A percentile compares a stretch with the other conserved stretches of the same genome.
These are phyloP conservation scores for Oenanthe oenanthe DNA, from an alignment of 2,113 vertebrate species.

Conservation along the genomic window DNA sequence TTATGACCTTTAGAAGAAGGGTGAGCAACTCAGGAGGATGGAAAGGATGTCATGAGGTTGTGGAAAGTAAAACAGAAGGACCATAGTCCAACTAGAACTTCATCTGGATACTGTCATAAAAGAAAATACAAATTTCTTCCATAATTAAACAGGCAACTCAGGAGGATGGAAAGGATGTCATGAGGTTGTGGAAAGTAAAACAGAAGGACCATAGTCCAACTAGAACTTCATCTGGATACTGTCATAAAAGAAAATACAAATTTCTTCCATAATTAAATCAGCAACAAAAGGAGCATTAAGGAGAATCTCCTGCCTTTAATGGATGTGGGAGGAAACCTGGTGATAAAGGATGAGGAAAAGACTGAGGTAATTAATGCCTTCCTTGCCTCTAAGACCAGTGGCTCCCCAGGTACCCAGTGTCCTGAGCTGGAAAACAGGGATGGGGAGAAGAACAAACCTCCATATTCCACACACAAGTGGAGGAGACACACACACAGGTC, in stretches of 20 bases:
- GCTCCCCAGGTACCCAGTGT: neutral
- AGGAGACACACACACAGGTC: neutral
- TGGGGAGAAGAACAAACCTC: neutral
- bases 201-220: neutral
- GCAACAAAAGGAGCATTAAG: neutral
- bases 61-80: too few species aligned
- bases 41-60: neutral
- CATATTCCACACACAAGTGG: neutral
- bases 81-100: neutral
- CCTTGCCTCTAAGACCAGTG: neutral
- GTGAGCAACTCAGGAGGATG: neutral
- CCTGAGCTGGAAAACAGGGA: neutral
- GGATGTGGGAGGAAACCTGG: fast-evolving
- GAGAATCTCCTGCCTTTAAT: neutral
- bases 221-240: neutral
- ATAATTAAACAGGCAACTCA: neutral
- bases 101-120: neutral
- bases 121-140: neutral
- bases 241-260: neutral
- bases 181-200: too few species aligned
- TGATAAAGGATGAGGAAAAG: neutral
- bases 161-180: neutral
- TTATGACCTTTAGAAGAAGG: neutral
- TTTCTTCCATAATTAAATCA: neutral
- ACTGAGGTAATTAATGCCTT: neutral